Base-by-base conservation (phyloP, 2,888 invertebrate species). In the Eubasilissa splendida region DNA sequence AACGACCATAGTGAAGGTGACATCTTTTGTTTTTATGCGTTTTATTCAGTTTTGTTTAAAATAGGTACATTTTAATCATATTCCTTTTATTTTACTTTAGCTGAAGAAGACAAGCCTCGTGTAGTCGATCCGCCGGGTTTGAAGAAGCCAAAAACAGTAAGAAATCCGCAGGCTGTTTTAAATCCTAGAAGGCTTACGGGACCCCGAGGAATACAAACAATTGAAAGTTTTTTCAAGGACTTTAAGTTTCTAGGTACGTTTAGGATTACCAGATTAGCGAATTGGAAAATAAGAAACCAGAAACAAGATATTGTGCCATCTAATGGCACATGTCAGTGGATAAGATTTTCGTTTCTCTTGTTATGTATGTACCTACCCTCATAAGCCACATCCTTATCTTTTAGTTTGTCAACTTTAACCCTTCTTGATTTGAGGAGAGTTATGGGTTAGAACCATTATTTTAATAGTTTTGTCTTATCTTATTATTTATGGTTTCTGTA, bases 181-280 rank as follows among this genome's bases (percentile, higher is more conserved):
- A 93, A 95, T 83, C 92, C 93, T 0, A 93, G 94, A 52, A 92
- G 93, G 7, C 88, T 98, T 12, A 94, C 93, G 81, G 95, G 96
- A 0, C 92, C 93, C 0, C 92, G 96, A 84, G 98, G 98, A 0
- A 92, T 98, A 77, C 92, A 94, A n/a, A 93, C 94, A 0, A 91
- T 98, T 59, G 94, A 95, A 80, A 92, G 94, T 4, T 92, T 95
- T 86, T 97, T 96, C 85, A 93, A 95, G 85, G 93, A 95, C 85
- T 93, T 97, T 12, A 95, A 95, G 87, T 96, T 95, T 85, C 92
- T 93, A 87, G 96, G 96, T 83, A 85, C 83, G 56, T 59, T 56
- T 63, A 66, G 7, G 8, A 31, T 42, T 66, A 22, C 22, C 22
- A 22, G 22, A 22, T 22, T 22, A 22, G 22, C 22, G 22, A 22